phyloP scores from a whole-genome alignment of 1,140 invertebrate species.

The Drosophila persimilis region DNA sequence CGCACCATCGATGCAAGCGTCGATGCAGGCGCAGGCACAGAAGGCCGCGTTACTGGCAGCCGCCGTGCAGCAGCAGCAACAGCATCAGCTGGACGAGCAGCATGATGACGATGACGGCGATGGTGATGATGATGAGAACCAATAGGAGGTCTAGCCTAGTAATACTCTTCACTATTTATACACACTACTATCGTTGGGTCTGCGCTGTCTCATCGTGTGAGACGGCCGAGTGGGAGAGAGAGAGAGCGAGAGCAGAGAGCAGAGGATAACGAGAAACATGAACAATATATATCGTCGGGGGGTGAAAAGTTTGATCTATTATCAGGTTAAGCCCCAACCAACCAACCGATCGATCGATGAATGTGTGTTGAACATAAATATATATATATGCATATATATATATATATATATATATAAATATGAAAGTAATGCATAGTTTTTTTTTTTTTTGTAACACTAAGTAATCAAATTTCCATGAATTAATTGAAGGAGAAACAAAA shows the following conservation, averaged over 20 bases:
- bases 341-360: slow-evolving; percentile 10
- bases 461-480: slow-evolving; percentile 81
- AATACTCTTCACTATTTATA: slow-evolving; percentile 80
- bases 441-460: slow-evolving; percentile 69
- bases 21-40: slow-evolving; percentile 77
- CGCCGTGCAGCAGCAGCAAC: slow-evolving; percentile 78
- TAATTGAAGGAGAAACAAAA: slow-evolving; percentile 69
- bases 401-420: slow-evolving; percentile 50
- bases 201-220: slow-evolving; percentile 41
- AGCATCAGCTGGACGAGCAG: slow-evolving; percentile 74
- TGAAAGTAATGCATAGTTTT: slow-evolving; percentile 25
- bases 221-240: slow-evolving; percentile 23
- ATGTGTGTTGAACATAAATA: slow-evolving; percentile 73
- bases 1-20: slow-evolving; percentile 81
- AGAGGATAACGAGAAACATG: slow-evolving; percentile 6
- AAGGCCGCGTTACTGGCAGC: slow-evolving; percentile 82
- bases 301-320: slow-evolving; percentile 51
- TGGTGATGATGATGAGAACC: slow-evolving; percentile 82
- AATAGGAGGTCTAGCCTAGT: slow-evolving; percentile 81
- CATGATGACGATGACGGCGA: slow-evolving; percentile 81
- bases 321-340: slow-evolving; percentile 40
- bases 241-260: too few relatives aligned
- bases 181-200: slow-evolving; percentile 53
- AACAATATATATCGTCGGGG: slow-evolving; percentile 39
- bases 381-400: slow-evolving; percentile 59